Conservation (phyloP, 2,113 vertebrate genomes). For the Edolisoma coerulescens region DNA sequence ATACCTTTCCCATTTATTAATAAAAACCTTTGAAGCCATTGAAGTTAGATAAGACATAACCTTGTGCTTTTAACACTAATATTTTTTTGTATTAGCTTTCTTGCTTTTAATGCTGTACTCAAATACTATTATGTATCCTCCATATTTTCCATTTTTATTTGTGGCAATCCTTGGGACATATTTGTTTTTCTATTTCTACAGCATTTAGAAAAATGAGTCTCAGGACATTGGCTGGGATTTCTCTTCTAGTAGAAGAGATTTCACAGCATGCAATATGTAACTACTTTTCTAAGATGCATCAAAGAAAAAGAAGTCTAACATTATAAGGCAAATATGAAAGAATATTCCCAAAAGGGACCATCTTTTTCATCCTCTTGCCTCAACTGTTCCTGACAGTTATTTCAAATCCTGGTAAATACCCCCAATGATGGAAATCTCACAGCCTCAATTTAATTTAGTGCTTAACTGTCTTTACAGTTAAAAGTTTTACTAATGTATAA, state of each 20-base stretch:
- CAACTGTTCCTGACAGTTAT: neutral
- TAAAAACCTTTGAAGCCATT: neutral
- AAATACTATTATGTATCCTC: neutral
- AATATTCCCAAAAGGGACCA: neutral
- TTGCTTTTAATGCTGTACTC: neutral
- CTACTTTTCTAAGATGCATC: neutral
- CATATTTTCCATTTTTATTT: neutral
- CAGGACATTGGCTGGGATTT: neutral
- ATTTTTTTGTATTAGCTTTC: neutral
- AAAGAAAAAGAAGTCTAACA: neutral
- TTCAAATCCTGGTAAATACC: neutral
- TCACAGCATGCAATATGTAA: neutral
- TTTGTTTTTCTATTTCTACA: neutral
- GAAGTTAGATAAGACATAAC: neutral
- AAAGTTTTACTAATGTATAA: conserved; percentile 5
- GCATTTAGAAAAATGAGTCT: neutral
- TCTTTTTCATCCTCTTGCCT: neutral
- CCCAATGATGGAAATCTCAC: neutral
- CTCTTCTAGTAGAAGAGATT: neutral
- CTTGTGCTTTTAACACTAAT: neutral
- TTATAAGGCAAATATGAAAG: neutral
- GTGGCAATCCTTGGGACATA: neutral
- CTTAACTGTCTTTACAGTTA: neutral
- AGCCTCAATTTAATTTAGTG: neutral
- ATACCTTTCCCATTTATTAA: neutral